phyloP scores from a whole-genome alignment of 2,113 vertebrate genomes.

The Lanius collurio region DNA sequence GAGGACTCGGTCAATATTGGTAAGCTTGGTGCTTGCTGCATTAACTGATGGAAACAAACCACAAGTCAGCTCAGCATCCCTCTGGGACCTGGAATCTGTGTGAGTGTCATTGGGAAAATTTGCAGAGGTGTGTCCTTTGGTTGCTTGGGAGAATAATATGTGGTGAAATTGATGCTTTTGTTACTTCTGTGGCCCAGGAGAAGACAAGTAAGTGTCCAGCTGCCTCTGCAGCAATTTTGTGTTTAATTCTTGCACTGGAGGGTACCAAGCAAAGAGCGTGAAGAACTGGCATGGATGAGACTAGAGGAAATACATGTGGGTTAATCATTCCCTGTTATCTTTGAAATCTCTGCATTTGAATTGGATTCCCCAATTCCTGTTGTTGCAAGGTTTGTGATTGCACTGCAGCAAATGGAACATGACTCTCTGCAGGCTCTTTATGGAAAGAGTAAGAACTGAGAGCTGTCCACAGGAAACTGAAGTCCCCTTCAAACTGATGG shows the following conservation, averaged over 20 bases:
- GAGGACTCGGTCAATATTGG: conserved; percentile 98
- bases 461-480: neutral
- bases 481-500: neutral
- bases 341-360: neutral
- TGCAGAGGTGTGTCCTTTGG: neutral
- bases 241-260: neutral
- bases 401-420: neutral
- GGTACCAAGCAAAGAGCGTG: neutral
- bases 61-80: neutral
- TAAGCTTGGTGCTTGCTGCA: conserved; percentile 57
- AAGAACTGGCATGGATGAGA: neutral
- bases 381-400: neutral
- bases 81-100: neutral
- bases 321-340: neutral
- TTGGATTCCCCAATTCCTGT: neutral
- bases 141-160: neutral
- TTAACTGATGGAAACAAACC: neutral
- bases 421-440: neutral
- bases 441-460: neutral
- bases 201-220: neutral
- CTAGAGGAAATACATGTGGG: neutral
- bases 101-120: fast-evolving
- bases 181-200: neutral
- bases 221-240: neutral
- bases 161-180: neutral